Evolutionary conservation across 2,113 vertebrate genomes (phyloP), one percentile per base, ranked within the genome.

Genomic region (Eleginops maclovinus): DNA sequence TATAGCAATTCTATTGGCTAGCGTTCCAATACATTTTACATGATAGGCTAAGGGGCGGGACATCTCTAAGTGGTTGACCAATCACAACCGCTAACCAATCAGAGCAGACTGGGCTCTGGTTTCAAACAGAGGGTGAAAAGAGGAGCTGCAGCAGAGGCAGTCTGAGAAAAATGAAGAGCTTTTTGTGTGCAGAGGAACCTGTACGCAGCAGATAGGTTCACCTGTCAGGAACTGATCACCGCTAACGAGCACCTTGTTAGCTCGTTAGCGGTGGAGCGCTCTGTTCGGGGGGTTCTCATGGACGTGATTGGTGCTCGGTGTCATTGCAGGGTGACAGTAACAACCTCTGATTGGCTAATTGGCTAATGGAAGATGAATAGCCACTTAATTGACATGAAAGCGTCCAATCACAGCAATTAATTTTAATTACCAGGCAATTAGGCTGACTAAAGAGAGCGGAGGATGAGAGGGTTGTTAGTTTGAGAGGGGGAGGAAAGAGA

Each of bases 281-380:
- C 14, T 26, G 61, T 69, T 46, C 26, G 69, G 64, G 80, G 17
- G n/a, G 31, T 36, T 74, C 74, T 81, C 49, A n/a, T 66, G 36
- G 69, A 69, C 17, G 40, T 71, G 79, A 83, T 87, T 83, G 87
- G 83, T 69, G 74, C 84, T 78, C n/a, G 0, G 79, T 75, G 66
- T 85, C 77, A 26, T 81, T 60, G 62, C 66, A 15, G 74, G 50
- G 26, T 51, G 77, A 85, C 70, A 64, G 56, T 84, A 85, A 91
- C 83, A 50, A 81, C 54, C 79, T 82, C 67, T 83, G 84, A 86
- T 89, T 89, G 86, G 85, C 61, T 91, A 89, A 89, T 88, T 91
- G 82, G 76, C 51, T 85, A 85, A 88, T 75, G 47, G 69, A 53
- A 79, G 84, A 89, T 88, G 72, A 89, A 82, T 72, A 85, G 65